These are phyloP conservation scores for Sinhomidia bicolor DNA, from an alignment of 2,888 invertebrate species.

Conservation along the genomic window DNA sequence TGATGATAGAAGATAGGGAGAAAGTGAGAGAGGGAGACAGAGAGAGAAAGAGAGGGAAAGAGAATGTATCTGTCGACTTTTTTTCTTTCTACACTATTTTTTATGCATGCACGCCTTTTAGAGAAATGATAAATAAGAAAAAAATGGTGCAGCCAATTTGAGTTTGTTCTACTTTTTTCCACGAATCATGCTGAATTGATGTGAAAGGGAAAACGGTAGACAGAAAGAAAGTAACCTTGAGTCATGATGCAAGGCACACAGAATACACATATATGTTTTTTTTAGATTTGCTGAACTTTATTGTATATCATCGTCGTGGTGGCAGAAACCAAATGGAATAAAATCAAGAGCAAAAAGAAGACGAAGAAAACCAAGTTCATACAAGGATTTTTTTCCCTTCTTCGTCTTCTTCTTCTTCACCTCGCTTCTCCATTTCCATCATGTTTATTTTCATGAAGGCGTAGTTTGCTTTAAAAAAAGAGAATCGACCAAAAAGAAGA, in stretches of 20 bases:
- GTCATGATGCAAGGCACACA: background rate
- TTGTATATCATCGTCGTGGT: no score
- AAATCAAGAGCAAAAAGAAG: background rate
- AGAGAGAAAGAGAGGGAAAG: no score
- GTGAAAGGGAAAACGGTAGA: background rate
- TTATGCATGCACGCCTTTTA: background rate
- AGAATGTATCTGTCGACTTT: slow-evolving; percentile 5
- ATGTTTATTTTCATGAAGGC: background rate
- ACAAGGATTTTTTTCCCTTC: background rate
- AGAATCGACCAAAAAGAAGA: no score
- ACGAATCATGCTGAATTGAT: slow-evolving; percentile 2
- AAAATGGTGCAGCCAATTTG: background rate
- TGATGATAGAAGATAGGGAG: background rate
- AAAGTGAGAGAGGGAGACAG: no score
- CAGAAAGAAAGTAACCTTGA: slow-evolving; percentile 25
- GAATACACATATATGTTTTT: no score
- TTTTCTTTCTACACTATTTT: background rate
- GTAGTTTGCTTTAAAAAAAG: background rate
- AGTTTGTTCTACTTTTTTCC: slow-evolving; percentile 19
- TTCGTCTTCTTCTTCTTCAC: background rate
- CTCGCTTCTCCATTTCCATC: background rate
- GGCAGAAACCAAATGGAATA: slow-evolving; percentile 22
- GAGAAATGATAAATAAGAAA: slow-evolving; percentile 15
- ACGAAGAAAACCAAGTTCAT: background rate
- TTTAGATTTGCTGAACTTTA: background rate